Base-by-base conservation (phyloP, 1,140 invertebrate genomes). In the Drosophila sulfurigaster region DNA sequence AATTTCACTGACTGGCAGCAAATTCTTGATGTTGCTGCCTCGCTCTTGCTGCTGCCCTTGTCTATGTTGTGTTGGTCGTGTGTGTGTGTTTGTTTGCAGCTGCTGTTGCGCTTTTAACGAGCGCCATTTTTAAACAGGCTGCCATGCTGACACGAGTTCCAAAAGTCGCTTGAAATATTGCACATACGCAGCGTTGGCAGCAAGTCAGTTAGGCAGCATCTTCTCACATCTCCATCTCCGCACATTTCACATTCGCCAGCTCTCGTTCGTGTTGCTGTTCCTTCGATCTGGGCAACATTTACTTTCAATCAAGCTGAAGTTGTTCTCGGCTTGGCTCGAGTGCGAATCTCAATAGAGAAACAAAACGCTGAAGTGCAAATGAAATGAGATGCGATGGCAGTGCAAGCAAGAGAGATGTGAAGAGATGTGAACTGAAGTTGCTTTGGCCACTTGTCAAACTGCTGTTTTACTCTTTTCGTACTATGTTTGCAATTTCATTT, bases 101-200 rank as follows among this genome's bases (percentile, higher is more conserved):
- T 76, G 66, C 62, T 68, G 49, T 79, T 78, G 70, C 62, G 46
- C 67, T 58, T 87, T 78, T 88, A 87, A 82, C 77, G 64, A 88
- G 73, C 73, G 69, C 52, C 56, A 57, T 57, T 81, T 71, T 72
- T 64, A 77, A 62, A 11, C 79, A 66, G 45, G 43, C 49, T 66
- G 75, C 64, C 64, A 65, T 69, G 58, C 62, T 57, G 52, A 66
- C 69, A 60, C 66, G 73, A 65, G 72, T 72, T 68, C 48, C 46
- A 64, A 76, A 77, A 65, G 73, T 54, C 51, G 48, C 8, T 58
- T 69, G 56, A 81, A 75, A 82, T 81, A 81, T 78, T 66, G 49
- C 82, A 72, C 82, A 85, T 78, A 85, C 75, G 75, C 70, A 56
- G 28, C 45, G 75, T 72, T 66, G 60, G 16, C 54, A 30, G 30